Percentiles rank a stretch among this genome's conserved stretches.
These are phyloP conservation scores for Metalampra italica DNA, from an alignment of 2,888 invertebrate species.

Conservation along the genomic window DNA sequence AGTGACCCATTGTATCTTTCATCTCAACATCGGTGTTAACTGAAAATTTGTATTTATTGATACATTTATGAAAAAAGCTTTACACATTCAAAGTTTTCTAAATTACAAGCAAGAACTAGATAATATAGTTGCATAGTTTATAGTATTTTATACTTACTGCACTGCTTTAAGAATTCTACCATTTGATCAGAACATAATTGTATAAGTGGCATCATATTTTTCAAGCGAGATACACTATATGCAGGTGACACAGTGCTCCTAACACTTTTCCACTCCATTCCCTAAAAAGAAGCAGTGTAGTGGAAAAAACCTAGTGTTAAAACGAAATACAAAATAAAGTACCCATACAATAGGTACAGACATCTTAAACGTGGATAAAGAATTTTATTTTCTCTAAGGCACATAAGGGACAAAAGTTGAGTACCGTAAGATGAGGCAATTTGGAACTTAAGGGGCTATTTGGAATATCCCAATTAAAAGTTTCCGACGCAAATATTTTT, in stretches of 20 bases:
- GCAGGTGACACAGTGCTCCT: slow-evolving; percentile 72
- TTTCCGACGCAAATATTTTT: too few relatives aligned
- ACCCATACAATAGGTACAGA: too few relatives aligned
- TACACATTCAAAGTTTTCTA: neutral
- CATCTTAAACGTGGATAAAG: too few relatives aligned
- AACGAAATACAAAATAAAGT: too few relatives aligned
- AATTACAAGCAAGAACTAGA: too few relatives aligned
- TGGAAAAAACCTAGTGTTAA: too few relatives aligned
- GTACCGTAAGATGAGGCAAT: too few relatives aligned
- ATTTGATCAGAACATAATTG: slow-evolving; percentile 66
- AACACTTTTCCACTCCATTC: slow-evolving; percentile 74
- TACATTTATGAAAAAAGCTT: slow-evolving; percentile 16
- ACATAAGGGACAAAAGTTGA: too few relatives aligned
- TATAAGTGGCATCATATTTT: slow-evolving; percentile 69
- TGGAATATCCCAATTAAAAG: too few relatives aligned
- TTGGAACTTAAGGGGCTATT: too few relatives aligned
- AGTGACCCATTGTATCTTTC: slow-evolving; percentile 75
- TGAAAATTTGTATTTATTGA: slow-evolving; percentile 16
- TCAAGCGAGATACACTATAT: slow-evolving; percentile 75
- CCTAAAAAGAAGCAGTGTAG: slow-evolving; percentile 29
- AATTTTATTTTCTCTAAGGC: too few relatives aligned
- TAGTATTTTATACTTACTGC: slow-evolving; percentile 39
- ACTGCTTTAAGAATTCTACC: slow-evolving; percentile 56
- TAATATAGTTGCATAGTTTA: too few relatives aligned
- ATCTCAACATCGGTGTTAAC: slow-evolving; percentile 70